Percentiles rank a stretch among this genome's conserved stretches.
Evolutionary conservation across 2,113 vertebrate genomes (phyloP).

Genomic region (Sceloporus tristichus): DNA sequence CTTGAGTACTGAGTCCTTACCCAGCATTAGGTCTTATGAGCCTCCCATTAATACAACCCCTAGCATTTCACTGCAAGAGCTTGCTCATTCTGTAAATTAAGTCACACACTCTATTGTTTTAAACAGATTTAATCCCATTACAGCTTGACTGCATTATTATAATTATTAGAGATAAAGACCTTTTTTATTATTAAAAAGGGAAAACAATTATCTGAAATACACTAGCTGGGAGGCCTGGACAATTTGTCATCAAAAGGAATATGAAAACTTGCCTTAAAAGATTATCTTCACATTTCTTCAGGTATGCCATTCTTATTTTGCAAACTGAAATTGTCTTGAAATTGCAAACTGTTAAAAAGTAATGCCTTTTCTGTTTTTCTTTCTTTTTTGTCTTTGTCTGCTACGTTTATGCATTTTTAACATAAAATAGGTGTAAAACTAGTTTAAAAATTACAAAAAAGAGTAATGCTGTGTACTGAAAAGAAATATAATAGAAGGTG

Average conservation of each 20-base stretch:
- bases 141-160: conserved; percentile 49
- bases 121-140: conserved; percentile 49
- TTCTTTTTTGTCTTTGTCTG: neutral
- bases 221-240: conserved; percentile 52
- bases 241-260: conserved; percentile 39
- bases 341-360: too few species aligned
- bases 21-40: conserved; percentile 40
- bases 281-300: conserved; percentile 55
- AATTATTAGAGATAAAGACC: conserved; percentile 65
- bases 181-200: conserved; percentile 12
- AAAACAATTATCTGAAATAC: conserved; percentile 58
- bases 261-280: conserved; percentile 39
- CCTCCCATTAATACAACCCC: conserved; percentile 47
- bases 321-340: too few species aligned
- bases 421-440: too few species aligned
- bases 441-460: neutral
- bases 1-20: conserved; percentile 15
- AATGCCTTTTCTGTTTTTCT: neutral
- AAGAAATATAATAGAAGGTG: neutral
- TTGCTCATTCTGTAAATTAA: conserved; percentile 58
- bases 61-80: conserved; percentile 20
- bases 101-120: conserved; percentile 59
- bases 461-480: neutral
- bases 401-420: neutral
- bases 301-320: conserved; percentile 20